A percentile compares a stretch with the other conserved stretches of the same genome.
Evolutionary conservation across 2,888 invertebrate species (phyloP).

Genomic region (Apotomis betuletana): DNA sequence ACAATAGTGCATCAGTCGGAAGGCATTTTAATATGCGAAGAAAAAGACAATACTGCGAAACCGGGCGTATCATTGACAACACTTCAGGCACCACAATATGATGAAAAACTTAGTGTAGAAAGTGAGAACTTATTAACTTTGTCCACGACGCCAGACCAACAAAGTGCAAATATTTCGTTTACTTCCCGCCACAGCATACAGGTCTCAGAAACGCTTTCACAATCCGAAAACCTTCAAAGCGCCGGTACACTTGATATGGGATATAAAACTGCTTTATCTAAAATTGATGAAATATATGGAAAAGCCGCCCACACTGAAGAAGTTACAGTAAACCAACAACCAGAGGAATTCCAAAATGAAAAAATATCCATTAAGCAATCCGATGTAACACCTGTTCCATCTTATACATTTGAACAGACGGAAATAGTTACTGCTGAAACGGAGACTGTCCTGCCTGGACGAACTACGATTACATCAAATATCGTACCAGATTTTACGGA

Average conservation of each 20-base stretch:
- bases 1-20: constrained; percentile 77
- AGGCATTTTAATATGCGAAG: constrained; percentile 57
- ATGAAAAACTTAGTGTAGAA: constrained; percentile 83
- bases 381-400: constrained; percentile 62
- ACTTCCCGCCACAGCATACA: constrained; percentile 77
- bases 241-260: constrained; percentile 65
- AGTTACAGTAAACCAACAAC: constrained; percentile 63
- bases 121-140: constrained; percentile 79
- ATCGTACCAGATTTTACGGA: constrained; percentile 79
- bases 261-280: constrained; percentile 62
- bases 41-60: constrained; percentile 63
- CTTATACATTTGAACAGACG: constrained; percentile 74
- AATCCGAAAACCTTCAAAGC: constrained; percentile 79
- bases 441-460: constrained; percentile 69
- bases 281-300: constrained; percentile 72
- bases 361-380: constrained; percentile 54
- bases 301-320: constrained; percentile 71
- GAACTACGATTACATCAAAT: constrained; percentile 55
- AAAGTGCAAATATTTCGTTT: constrained; percentile 70
- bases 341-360: constrained; percentile 59
- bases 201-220: constrained; percentile 81
- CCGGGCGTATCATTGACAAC: constrained; percentile 73
- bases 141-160: constrained; percentile 67
- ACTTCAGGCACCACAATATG: constrained; percentile 82
- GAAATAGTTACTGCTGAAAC: constrained; percentile 79